These are phyloP conservation scores for Mus spicilegus DNA, from an alignment of 2,113 vertebrate genomes.

Conservation along the genomic window DNA sequence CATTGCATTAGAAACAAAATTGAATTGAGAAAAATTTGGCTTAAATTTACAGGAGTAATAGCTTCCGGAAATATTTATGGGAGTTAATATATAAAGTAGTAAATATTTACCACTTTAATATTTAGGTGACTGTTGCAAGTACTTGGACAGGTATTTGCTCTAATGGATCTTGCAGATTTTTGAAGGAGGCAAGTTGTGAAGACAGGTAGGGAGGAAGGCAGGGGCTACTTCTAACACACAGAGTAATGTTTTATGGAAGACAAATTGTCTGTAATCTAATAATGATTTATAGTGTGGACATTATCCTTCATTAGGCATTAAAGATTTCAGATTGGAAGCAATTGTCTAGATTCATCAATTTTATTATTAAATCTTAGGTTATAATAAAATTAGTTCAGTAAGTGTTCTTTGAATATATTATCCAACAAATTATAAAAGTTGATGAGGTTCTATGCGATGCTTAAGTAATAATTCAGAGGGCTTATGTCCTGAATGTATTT, in stretches of 20 bases:
- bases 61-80: neutral
- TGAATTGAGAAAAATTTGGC: neutral
- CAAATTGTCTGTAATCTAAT: slow-evolving; percentile 20
- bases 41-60: neutral
- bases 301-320: neutral
- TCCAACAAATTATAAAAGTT: slow-evolving; percentile 54
- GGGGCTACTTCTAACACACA: neutral
- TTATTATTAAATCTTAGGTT: slow-evolving; percentile 54
- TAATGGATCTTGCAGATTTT: neutral
- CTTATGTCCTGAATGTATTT: slow-evolving; percentile 6
- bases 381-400: slow-evolving; percentile 30
- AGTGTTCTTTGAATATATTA: neutral
- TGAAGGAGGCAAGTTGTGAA: neutral
- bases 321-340: slow-evolving; percentile 60
- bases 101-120: neutral
- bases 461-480: slow-evolving; percentile 28
- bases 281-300: neutral
- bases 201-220: neutral
- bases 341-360: neutral
- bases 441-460: neutral
- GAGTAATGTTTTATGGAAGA: neutral
- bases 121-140: neutral
- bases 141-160: neutral
- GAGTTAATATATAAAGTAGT: neutral
- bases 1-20: neutral